phyloP scores from a whole-genome alignment of 2,113 vertebrate genomes.

The Dendrocopos noguchii region DNA sequence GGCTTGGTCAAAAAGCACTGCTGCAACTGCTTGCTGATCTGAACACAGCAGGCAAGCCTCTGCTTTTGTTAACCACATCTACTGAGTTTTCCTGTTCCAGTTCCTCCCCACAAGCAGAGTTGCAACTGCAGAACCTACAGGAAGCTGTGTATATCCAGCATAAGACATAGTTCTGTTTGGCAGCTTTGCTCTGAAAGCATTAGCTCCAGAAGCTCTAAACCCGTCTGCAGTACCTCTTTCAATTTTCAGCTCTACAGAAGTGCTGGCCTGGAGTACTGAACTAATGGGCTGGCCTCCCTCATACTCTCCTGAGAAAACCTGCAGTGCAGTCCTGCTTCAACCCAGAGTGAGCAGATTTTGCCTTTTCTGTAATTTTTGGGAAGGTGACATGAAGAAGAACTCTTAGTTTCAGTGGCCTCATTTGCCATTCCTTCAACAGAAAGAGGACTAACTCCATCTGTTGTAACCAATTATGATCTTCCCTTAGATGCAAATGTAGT shows the following conservation, averaged over 20 bases:
- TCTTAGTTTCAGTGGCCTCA: neutral
- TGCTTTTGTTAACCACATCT: neutral
- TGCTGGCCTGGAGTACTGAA: neutral
- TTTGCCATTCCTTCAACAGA: neutral
- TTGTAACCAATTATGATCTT: neutral
- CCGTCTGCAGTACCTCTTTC: neutral
- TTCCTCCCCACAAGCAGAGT: neutral
- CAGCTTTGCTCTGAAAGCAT: neutral
- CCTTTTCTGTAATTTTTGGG: neutral
- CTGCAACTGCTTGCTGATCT: neutral
- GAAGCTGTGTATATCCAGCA: accelerated
- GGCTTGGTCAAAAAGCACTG: neutral
- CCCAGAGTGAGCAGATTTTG: accelerated
- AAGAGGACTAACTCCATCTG: neutral
- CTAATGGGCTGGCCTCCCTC: neutral
- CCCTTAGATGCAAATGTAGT: neutral
- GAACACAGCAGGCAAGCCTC: neutral
- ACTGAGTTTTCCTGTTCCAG: neutral
- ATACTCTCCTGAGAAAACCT: neutral
- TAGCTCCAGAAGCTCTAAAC: neutral
- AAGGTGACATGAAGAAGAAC: neutral
- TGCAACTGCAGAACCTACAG: neutral
- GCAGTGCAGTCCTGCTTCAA: neutral
- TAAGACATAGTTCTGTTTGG: neutral
- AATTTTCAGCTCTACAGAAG: neutral